Conservation (phyloP, 2,113 vertebrate genomes). For the Condylura cristata region DNA sequence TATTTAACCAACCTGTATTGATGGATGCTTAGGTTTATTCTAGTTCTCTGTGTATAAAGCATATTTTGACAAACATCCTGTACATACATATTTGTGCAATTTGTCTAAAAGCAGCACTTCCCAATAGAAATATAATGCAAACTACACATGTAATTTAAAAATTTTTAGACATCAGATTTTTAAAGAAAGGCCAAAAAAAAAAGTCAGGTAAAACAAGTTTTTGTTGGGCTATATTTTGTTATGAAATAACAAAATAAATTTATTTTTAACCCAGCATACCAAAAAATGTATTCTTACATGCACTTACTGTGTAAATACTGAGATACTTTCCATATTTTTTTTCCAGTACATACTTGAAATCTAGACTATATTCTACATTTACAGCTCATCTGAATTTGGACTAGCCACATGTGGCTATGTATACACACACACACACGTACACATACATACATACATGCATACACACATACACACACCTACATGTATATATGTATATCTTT, state of each 20-base stretch:
- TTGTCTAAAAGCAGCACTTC: conserved; percentile 47
- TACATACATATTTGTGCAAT: not conserved
- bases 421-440: too few relatives aligned
- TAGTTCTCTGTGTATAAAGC: conserved; percentile 39
- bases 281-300: conserved; percentile 39
- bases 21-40: conserved; percentile 58
- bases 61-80: conserved; percentile 39
- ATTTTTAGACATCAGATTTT: not conserved
- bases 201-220: conserved; percentile 18
- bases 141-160: not conserved
- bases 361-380: not conserved
- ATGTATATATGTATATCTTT: too few relatives aligned
- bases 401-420: too few relatives aligned
- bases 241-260: not conserved
- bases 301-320: not conserved
- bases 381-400: not conserved
- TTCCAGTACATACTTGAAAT: conserved; percentile 13
- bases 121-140: conserved; percentile 11
- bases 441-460: too few relatives aligned
- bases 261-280: not conserved
- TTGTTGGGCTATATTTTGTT: not conserved
- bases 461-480: too few relatives aligned
- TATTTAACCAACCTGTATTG: conserved; percentile 49
- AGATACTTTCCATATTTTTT: not conserved
- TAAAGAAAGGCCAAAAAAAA: not conserved